A percentile compares a stretch with the other conserved stretches of the same genome.
Evolutionary conservation across 2,113 vertebrate species (phyloP).

Genomic region (Pyxicephalus adspersus): DNA sequence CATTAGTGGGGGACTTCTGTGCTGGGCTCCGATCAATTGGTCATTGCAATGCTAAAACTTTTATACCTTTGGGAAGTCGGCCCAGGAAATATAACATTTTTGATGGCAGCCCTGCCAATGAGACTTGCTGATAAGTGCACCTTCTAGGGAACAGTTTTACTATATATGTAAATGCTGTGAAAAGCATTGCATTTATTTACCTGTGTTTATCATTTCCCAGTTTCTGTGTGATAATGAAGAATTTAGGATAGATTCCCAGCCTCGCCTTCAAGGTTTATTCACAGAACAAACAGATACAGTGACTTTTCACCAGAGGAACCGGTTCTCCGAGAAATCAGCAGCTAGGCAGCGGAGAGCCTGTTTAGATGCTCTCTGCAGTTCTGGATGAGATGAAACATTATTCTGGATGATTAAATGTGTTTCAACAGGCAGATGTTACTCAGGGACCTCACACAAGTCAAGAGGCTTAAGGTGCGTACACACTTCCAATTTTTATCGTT

Average conservation of each 20-base stretch:
- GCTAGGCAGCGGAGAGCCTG: slow-evolving; percentile 8
- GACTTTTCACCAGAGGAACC: slow-evolving; percentile 15
- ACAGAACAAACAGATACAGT: slow-evolving; percentile 31
- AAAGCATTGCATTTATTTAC: neutral
- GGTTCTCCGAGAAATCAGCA: slow-evolving; percentile 37
- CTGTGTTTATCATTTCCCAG: neutral
- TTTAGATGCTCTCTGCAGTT: slow-evolving; percentile 20
- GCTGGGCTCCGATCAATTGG: too few species aligned
- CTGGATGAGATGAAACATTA: slow-evolving; percentile 36
- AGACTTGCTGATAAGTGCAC: too few species aligned
- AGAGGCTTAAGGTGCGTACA: too few species aligned
- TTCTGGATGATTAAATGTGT: slow-evolving; percentile 41
- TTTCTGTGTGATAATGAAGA: neutral
- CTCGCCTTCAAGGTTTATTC: slow-evolving; percentile 13
- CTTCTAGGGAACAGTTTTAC: neutral
- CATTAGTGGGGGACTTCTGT: too few species aligned
- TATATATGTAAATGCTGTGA: neutral
- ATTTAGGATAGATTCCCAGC: neutral
- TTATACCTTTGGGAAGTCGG: too few species aligned
- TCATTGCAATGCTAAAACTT: too few species aligned
- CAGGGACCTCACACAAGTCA: slow-evolving; percentile 23
- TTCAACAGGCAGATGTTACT: slow-evolving; percentile 40
- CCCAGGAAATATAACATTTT: too few species aligned
- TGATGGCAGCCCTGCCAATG: too few species aligned
- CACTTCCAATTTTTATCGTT: too few species aligned